Evolutionary conservation across 1,140 invertebrate genomes (phyloP).

Genomic region (Pseudomyrmex dendroicus): DNA sequence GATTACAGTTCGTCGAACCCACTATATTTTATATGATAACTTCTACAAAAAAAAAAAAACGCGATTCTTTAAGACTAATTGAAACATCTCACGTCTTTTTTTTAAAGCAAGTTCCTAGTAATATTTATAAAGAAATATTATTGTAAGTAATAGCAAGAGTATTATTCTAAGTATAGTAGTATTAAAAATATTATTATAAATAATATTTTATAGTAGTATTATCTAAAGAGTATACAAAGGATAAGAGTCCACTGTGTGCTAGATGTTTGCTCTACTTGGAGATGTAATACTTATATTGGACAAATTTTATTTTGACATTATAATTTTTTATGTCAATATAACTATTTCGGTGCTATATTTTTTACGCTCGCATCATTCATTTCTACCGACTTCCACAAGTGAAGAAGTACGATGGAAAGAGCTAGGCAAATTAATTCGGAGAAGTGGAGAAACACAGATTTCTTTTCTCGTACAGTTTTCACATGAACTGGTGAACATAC

Average conservation of each 20-base stretch:
- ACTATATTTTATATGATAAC: neutral
- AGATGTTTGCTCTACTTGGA: too few species aligned
- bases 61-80: neutral
- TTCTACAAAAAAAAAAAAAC: neutral
- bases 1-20: slow-evolving; percentile 75
- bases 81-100: neutral
- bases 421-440: slow-evolving; percentile 31
- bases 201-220: neutral
- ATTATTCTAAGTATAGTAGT: too few species aligned
- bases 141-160: too few species aligned
- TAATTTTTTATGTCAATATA: neutral
- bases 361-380: neutral
- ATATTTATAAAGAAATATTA: too few species aligned
- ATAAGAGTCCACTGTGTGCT: too few species aligned
- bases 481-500: slow-evolving; percentile 26
- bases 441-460: slow-evolving; percentile 39
- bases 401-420: neutral
- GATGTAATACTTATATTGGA: too few species aligned
- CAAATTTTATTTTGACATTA: neutral
- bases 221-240: too few species aligned
- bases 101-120: neutral
- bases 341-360: neutral
- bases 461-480: slow-evolving; percentile 14
- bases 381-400: neutral
- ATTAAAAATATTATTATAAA: too few species aligned